Conservation (phyloP, 2,113 vertebrate species). For the Campylomormyrus numenius region DNA sequence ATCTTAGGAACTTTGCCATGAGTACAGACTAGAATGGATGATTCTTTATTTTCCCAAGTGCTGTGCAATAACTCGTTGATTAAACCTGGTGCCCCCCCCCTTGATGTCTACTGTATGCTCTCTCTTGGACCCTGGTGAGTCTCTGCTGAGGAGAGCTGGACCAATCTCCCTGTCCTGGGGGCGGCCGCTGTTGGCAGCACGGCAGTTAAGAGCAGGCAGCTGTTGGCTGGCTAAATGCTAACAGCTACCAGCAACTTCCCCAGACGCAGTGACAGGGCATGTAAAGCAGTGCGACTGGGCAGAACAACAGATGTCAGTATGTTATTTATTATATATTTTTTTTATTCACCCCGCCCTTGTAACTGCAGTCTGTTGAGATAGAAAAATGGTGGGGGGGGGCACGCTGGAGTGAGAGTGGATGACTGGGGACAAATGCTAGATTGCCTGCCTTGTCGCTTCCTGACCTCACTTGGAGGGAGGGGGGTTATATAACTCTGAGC, state of each 20-base stretch:
- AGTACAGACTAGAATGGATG: not conserved
- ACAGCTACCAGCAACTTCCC: not conserved
- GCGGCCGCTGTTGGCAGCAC: not conserved
- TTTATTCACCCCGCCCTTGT: not conserved
- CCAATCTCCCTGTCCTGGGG: not conserved
- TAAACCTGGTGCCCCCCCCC: not conserved
- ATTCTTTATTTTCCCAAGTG: not conserved
- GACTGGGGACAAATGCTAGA: constrained; percentile 24
- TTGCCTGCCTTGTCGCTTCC: constrained; percentile 45
- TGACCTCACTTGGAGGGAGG: constrained; percentile 40
- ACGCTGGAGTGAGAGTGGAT: constrained; percentile 4
- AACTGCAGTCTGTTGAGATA: constrained; percentile 1
- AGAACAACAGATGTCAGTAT: not conserved
- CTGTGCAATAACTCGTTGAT: not conserved
- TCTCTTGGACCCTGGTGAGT: not conserved
- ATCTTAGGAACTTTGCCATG: not conserved
- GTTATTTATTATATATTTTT: not conserved
- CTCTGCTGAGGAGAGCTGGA: not conserved
- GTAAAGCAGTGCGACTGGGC: not conserved
- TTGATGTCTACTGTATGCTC: not conserved
- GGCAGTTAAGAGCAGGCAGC: not conserved
- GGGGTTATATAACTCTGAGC: constrained; percentile 55
- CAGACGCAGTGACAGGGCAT: not conserved
- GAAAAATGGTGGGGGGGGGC: not conserved
- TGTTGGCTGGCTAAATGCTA: not conserved